Evolutionary conservation across 2,797 vertebrate genomes (phyloP), one percentile per base, ranked within the genome.

Genomic region (Coilia nasus): DNA sequence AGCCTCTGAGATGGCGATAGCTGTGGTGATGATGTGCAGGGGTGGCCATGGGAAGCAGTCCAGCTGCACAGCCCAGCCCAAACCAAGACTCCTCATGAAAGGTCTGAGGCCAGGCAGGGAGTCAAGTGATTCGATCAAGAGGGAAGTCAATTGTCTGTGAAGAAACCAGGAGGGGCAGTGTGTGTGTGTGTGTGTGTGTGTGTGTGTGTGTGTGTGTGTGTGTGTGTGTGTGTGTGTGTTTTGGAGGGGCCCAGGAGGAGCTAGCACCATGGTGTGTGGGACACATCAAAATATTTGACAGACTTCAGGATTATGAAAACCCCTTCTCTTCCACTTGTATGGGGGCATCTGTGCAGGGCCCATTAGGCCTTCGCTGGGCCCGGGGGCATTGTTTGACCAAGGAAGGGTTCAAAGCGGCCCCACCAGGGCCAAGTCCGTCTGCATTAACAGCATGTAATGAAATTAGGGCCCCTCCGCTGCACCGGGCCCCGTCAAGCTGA

Each of bases 271-370:
- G 97, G 97, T 96, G 98, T 95, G 97, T 96, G 97, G 96, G 97
- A 98, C 97, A 96, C 96, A 97, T 98, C 97, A 98, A 97, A 98
- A 97, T 97, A 98, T 98, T 96, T 98, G 98, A 99, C 98, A 98
- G 97, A 97, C 97, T 97, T 98, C 96, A 97, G 96, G 96, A 96
- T 97, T 96, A 96, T 97, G 97, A 97, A 97, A 98, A 97, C 96
- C 95, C 93, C 86, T 91, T 91, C 94, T 94, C 82, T 82, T 56
- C 59, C 25, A 25, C 35, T 64, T 94, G 95, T 94, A 95, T 97
- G 97, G 95, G 96, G 93, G 96, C 95, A 96, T 97, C 97, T 96
- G 97, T 97, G 96, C 96, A 88, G 93, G 91, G 90, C 95, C 95
- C 96, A 93, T 96, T 96, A 96, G 95, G 96, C 96, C 96, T 94